Base-by-base conservation (phyloP, 2,113 vertebrate species). In the Anhinga rufa region DNA sequence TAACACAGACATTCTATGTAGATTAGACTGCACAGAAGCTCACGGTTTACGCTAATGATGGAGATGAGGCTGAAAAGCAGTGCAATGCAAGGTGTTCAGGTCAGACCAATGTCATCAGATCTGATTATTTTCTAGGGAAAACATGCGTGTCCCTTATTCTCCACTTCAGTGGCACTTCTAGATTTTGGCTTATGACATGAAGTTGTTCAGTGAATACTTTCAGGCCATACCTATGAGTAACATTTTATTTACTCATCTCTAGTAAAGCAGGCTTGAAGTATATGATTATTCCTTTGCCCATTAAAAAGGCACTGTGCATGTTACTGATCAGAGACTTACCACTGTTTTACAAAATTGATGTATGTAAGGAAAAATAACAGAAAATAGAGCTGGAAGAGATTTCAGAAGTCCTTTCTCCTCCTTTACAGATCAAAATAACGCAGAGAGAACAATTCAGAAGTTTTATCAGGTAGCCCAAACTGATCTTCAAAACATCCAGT, bases 1-100 rank as follows among this genome's bases (percentile, higher is more conserved):
- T 10, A 20, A 17, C 24, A 21, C 58, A 49, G 54, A 28, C 8
- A 7, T 29, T 22, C 14, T 14, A 0, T 0, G 1, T 7, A 8
- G 74, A 2, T 46, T 4, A 32, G 48, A 5, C 20, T 42, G 54
- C 74, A n/a, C 26, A 11, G 57, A 14, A 58, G 54, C 70, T 91
- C 48, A 48, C 28, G 4, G 40, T 8, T 12, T 12, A n/a, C 65
- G 18, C 32, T 17, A 28, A 16, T 2, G 26, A 7, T 49, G 78
- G 36, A 61, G 61, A 12, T 3, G 49, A n/a, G 58, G 51, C 80
- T 71, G 66, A 75, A 44, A 16, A 85, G 75, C 3, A 5, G 46
- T 34, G 51, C 58, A 32, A 9, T 1, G 1, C 40, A 36, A 78
- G 25, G 38, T 6, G 40, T 32, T 26, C 71, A 28, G 86, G 5